Evolutionary conservation across 2,113 vertebrate species (phyloP), one percentile per base, ranked within the genome.

Genomic region (Cryptomyrus ogoouensis): DNA sequence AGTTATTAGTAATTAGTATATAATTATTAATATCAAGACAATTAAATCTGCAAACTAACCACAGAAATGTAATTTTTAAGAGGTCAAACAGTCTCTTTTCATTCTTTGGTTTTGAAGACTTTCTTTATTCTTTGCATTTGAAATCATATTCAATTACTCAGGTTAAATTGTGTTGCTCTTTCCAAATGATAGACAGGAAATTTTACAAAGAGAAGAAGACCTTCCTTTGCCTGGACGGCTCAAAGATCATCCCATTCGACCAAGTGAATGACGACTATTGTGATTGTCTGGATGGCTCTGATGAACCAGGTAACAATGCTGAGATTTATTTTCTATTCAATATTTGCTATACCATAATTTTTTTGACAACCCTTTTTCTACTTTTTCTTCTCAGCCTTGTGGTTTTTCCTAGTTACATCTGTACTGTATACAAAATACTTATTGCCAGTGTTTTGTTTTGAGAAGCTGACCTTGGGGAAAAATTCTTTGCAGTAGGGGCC

Each of bases 201-300:
- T 95, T 96, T 91, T 96, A 95, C 93, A 94, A 91, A 89, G 95
- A 96, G 93, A 95, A 92, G 46, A 95, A 92, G 90, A 94, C 93
- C 1, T 95, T 95, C 70, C 62, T 96, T 83, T 95, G 95, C 90
- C 93, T 95, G 0, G 95, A 96, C 86, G 94, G 94, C 1, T 96
- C 95, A 0, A 95, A 94, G 88, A 91, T 95, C 42, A 94, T 96
- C 83, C 95, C 94, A 0, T 96, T 94, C 83, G 94, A 94, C 80
- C 93, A 95, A 88, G 97, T 98, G 90, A 97, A 98, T 2, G 97
- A 98, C 21, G 97, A 98, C 91, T 98, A 97, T 93, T 98, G 97
- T 35, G 97, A 97, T 94, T 98, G 97, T 91, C 94, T 92, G 2
- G 97, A 98, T 85, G 97, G 96, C 62, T 97, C 97, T 0, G 97